A percentile compares a stretch with the other conserved stretches of the same genome.
Conservation (phyloP, 2,113 vertebrate genomes). For the Chionodraco myersi region DNA sequence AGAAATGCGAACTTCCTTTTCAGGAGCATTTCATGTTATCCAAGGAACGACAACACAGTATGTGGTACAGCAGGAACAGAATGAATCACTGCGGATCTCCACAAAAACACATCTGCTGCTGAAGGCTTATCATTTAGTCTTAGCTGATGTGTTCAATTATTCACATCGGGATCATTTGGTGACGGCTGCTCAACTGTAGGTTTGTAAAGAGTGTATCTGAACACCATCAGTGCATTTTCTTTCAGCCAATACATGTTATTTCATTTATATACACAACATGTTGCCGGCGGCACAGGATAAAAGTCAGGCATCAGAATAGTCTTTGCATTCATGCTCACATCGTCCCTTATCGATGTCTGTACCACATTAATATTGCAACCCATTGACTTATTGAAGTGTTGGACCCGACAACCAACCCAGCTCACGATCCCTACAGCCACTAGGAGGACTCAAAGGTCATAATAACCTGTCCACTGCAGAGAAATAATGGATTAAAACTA, state of each 20-base stretch:
- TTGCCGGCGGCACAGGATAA: no score
- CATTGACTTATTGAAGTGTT: background rate
- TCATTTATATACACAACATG: no score
- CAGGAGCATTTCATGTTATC: constrained; percentile 21
- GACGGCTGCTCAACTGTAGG: background rate
- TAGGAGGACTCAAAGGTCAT: background rate
- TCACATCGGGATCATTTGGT: background rate
- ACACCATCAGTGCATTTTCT: background rate
- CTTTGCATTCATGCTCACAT: background rate
- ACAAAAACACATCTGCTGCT: background rate
- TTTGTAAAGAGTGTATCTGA: background rate
- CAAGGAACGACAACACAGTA: constrained; percentile 3
- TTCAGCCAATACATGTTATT: background rate
- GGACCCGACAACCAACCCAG: background rate
- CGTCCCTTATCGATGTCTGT: background rate
- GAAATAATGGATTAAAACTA: background rate
- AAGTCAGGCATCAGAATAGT: background rate
- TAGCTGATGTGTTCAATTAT: background rate
- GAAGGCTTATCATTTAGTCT: background rate
- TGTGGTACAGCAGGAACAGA: background rate
- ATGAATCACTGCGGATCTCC: background rate
- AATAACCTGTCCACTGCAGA: background rate
- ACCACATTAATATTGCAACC: background rate
- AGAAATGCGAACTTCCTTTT: constrained; percentile 23
- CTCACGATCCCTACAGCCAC: background rate